Evolutionary conservation across 2,797 vertebrate species (phyloP), one percentile per base, ranked within the genome.

Genomic region (Jordanella pulchra): DNA sequence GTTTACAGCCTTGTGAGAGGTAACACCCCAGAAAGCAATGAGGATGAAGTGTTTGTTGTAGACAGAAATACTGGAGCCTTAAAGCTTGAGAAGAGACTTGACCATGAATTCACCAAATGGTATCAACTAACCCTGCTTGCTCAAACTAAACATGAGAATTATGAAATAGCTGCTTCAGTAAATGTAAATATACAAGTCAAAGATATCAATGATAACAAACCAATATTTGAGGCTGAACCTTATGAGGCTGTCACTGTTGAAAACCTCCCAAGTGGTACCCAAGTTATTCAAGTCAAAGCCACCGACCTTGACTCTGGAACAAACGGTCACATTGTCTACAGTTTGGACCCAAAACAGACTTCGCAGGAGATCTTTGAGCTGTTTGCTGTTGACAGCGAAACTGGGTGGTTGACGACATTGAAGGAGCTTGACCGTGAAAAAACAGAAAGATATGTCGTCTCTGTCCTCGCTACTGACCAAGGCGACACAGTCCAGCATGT

Each of bases 31-130:
- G 97, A 99, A 86, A 99, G 97, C 89, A 99, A 99, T 1, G 93
- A 91, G 82, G 96, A 96, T 71, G 95, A 97, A 42, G 92, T 95
- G 79, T 99, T 99, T 88, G 95, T 96, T 47, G 93, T 99, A 14
- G 96, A 98, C 87, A 92, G 81, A 51, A 94, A 97, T 72, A 96
- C 93, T 1, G 98, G 97, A 54, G 89, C 92, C 28, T 88, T 99
- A 85, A 99, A 97, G 87, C 93, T 99, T 64, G 96, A 97, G 81
- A 99, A 99, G 84, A 94, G 84, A 68, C 95, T 99, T 3, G 96
- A 99, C 87, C 97, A 99, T 2, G 98, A 99, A 89, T 95, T 89
- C 0, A 96, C 97, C 9, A 99, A 98, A 82, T 99, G 98, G 98
- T 99, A 97, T 80, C 98, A 99, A 74, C 96, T 99, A 61, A 95